phyloP scores from a whole-genome alignment of 1,140 invertebrate genomes.

The Cherax destructor region DNA sequence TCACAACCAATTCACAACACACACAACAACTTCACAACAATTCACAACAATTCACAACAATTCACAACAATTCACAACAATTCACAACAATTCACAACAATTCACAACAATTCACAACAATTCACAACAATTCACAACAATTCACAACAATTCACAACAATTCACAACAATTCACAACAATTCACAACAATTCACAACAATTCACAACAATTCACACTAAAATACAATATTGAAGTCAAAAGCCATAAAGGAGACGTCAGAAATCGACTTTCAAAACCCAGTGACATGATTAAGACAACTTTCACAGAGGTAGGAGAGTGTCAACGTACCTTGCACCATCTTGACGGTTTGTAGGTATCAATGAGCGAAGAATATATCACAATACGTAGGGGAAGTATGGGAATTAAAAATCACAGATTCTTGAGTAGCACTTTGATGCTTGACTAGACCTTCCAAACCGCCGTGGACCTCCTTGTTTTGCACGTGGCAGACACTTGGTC shows the following conservation, averaged over 20 bases:
- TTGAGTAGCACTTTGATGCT: constrained; percentile 65
- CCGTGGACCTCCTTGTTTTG: constrained; percentile 29
- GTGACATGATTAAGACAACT: constrained; percentile 17
- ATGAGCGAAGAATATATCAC: constrained; percentile 67
- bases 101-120: no score
- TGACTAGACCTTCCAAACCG: constrained; percentile 64
- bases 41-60: no score
- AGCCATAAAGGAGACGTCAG: not conserved
- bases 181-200: no score
- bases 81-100: no score
- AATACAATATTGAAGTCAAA: not conserved
- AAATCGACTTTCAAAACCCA: not conserved
- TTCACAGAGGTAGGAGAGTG: not conserved
- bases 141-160: no score
- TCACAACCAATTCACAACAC: no score
- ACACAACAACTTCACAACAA: no score
- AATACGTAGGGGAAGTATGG: constrained; percentile 45
- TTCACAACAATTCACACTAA: not conserved
- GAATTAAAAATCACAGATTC: constrained; percentile 61
- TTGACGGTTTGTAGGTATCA: constrained; percentile 69
- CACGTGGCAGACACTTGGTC: constrained; percentile 42
- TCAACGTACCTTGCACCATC: constrained; percentile 67
- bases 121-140: no score
- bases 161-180: no score
- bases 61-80: no score